Percentiles rank a stretch among this genome's conserved stretches.
Conservation (phyloP, 2,797 vertebrate genomes). For the Phataginus tetradactyla region DNA sequence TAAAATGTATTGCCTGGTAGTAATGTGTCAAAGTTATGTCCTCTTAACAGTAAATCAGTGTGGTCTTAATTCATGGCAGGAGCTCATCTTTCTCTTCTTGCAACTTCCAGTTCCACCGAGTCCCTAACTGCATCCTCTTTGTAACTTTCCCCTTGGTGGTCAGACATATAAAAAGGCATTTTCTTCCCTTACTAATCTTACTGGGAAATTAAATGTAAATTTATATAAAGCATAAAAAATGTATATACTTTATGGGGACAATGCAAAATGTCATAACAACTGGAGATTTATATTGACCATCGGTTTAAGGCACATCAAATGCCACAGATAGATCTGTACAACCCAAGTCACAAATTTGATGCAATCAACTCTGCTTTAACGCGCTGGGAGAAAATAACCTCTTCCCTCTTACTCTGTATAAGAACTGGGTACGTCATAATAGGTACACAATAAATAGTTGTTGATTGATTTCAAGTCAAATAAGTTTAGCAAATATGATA, state of each 20-base stretch:
- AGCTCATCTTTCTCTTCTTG: background rate
- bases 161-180: background rate
- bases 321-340: background rate
- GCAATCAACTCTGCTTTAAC: background rate
- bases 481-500: background rate
- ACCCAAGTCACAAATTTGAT: background rate
- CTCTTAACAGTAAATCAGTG: background rate
- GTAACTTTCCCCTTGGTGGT: no score
- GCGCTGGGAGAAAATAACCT: background rate
- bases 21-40: background rate
- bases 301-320: background rate
- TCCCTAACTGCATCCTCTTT: background rate
- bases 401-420: background rate
- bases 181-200: background rate
- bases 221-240: background rate
- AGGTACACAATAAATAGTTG: background rate
- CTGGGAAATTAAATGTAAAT: background rate
- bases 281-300: background rate
- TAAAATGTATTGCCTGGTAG: background rate
- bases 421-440: background rate
- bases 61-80: background rate
- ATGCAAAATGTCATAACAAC: background rate
- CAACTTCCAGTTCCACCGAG: background rate
- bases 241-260: background rate
- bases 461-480: background rate